These are phyloP conservation scores for Drosophila koepferae DNA, from an alignment of 2,888 invertebrate genomes.

Conservation along the genomic window DNA sequence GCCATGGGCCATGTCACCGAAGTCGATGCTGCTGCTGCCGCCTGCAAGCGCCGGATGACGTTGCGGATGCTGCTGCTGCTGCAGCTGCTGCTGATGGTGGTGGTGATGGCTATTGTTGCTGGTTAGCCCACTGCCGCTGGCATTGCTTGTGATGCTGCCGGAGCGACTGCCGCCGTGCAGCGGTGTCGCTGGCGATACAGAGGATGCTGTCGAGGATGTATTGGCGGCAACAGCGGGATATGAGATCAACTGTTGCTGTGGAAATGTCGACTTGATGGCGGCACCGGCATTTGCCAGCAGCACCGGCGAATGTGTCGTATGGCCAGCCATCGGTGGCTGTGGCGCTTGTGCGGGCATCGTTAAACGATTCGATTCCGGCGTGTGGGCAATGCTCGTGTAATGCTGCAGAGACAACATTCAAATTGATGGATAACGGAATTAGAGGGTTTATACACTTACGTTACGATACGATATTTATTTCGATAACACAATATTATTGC, in stretches of 20 bases:
- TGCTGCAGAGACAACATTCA: constrained; percentile 87
- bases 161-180: constrained; percentile 79
- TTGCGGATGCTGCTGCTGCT: constrained; percentile 47
- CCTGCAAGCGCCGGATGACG: constrained; percentile 64
- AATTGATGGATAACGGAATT: constrained; percentile 3
- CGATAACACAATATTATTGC: not conserved
- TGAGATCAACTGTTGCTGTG: constrained; percentile 85
- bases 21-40: constrained; percentile 72
- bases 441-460: not conserved
- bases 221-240: constrained; percentile 79
- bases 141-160: constrained; percentile 80
- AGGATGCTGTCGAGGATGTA: constrained; percentile 57
- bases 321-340: constrained; percentile 25
- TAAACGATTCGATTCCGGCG: constrained; percentile 93
- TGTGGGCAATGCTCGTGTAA: constrained; percentile 94
- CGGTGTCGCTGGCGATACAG: constrained; percentile 51
- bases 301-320: constrained; percentile 46
- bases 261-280: constrained; percentile 72
- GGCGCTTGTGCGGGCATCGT: constrained; percentile 76
- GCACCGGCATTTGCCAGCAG: constrained; percentile 64
- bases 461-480: not conserved
- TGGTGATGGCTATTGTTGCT: constrained; percentile 29
- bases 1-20: constrained; percentile 75
- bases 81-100: constrained; percentile 39
- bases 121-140: constrained; percentile 57